Conservation (phyloP, 1,140 invertebrate species). For the Drosophila lacertosa region DNA sequence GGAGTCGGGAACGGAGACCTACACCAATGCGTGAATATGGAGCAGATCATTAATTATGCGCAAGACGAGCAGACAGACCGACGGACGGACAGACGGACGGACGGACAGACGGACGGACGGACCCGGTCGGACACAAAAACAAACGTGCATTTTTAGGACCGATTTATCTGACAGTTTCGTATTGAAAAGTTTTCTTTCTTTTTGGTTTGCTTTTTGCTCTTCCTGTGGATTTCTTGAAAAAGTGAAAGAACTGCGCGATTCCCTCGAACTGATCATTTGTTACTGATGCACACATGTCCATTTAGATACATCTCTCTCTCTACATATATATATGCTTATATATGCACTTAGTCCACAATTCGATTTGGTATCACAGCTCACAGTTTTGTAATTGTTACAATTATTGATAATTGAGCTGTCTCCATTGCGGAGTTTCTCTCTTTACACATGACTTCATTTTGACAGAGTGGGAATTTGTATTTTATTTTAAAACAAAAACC, state of each 20-base stretch:
- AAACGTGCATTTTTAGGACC: slow-evolving; percentile 25
- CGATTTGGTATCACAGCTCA: slow-evolving; percentile 45
- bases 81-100: slow-evolving; percentile 37
- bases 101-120: slow-evolving; percentile 33
- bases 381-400: slow-evolving; percentile 40
- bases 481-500: too few species aligned
- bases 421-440: background rate
- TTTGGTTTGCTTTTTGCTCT: slow-evolving; percentile 39
- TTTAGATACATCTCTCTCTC: background rate
- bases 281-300: slow-evolving; percentile 13
- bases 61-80: slow-evolving; percentile 50
- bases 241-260: slow-evolving; percentile 63
- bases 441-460: slow-evolving; percentile 8
- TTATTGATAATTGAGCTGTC: slow-evolving; percentile 62
- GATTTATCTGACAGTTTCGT: slow-evolving; percentile 77
- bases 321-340: slow-evolving; percentile 32
- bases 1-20: slow-evolving; percentile 56
- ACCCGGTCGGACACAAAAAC: slow-evolving; percentile 21
- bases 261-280: slow-evolving; percentile 69
- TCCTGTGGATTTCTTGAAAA: slow-evolving; percentile 79
- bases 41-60: slow-evolving; percentile 83
- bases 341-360: slow-evolving; percentile 54
- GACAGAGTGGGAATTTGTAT: background rate
- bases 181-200: slow-evolving; percentile 62
- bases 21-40: slow-evolving; percentile 82